A percentile compares a stretch with the other conserved stretches of the same genome.
Conservation (phyloP, 2,797 vertebrate species). For the Rhinoraja longicauda region DNA sequence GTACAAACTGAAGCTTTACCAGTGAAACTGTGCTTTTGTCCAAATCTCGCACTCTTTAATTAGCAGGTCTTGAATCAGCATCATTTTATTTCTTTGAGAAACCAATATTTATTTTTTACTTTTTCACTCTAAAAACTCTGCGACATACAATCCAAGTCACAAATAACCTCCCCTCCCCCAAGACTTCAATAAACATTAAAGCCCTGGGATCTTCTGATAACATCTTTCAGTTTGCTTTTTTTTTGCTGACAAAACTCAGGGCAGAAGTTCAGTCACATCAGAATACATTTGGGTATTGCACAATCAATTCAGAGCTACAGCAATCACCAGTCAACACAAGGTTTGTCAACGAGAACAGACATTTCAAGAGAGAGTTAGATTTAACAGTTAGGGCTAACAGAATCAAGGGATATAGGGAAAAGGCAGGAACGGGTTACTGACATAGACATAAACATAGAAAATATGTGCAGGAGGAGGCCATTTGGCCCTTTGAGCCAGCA, state of each 20-base stretch:
- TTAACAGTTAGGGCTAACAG: too few species aligned
- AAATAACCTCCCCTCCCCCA: neutral
- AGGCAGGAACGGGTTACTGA: too few species aligned
- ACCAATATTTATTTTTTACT: neutral
- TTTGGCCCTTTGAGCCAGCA: too few species aligned
- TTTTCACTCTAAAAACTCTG: neutral
- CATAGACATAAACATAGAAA: too few species aligned
- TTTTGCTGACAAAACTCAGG: neutral
- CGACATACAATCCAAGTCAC: neutral
- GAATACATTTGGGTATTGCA: neutral
- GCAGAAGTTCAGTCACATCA: neutral
- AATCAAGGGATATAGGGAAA: too few species aligned
- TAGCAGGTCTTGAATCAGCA: neutral
- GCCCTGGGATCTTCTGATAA: neutral
- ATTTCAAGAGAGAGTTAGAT: neutral
- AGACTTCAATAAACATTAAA: slow-evolving; percentile 9
- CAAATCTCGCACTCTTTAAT: neutral
- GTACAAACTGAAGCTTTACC: neutral
- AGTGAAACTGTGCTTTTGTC: neutral
- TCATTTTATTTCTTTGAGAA: neutral
- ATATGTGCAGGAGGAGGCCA: too few species aligned
- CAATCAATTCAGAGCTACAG: neutral
- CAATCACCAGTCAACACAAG: neutral
- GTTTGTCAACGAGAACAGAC: neutral
- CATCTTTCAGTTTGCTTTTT: neutral